Base-by-base conservation (phyloP, 2,888 invertebrate genomes). In the Odontomyia ornata region DNA sequence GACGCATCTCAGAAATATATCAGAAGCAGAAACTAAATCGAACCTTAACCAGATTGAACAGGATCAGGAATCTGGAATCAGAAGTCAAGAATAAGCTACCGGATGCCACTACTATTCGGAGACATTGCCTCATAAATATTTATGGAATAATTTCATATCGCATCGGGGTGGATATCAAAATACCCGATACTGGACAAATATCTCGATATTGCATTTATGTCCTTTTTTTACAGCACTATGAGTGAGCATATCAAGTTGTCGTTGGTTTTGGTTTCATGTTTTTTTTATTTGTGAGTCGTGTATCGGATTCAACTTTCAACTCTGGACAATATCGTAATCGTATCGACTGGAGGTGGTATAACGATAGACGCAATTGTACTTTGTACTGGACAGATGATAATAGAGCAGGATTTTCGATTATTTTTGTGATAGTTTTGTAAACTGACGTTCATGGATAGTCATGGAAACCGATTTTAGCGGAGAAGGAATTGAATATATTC, bases 91-190 rank as follows among this genome's bases (percentile, higher is more conserved):
- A 65, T 65, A 65, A 65, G 36, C 27, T 69, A 69, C 60, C 46
- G 21, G 13, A 23, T 21, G 43, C 23, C 7, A 11, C 46, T 13
- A 46, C 27, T 23, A 47, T 25, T 25, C 21, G n/a, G 69, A 69
- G 30, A 47, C 43, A 43, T 23, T 75, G 4, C 13, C 75, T 75
- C 75, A 75, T 75, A 75, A 75, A 75, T 75, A 75, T 75, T 75
- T 75, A 75, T 75, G 75, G 75, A 75, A 75, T 75, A 75, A 75
- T 75, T 75, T 75, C 75, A 64, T 75, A 60, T 30, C 64, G 62
- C 30, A 27, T 46, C 75, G 47, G 60, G 46, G 18, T 43, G 64
- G 75, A 64, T 47, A 75, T 75, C 75, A 62, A 75, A 64, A 73
- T 21, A 73, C 60, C 60, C 73, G 57, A 73, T 73, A 73, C 73